These are phyloP conservation scores for Podilymbus podiceps DNA, from an alignment of 2,113 vertebrate species.

Conservation along the genomic window DNA sequence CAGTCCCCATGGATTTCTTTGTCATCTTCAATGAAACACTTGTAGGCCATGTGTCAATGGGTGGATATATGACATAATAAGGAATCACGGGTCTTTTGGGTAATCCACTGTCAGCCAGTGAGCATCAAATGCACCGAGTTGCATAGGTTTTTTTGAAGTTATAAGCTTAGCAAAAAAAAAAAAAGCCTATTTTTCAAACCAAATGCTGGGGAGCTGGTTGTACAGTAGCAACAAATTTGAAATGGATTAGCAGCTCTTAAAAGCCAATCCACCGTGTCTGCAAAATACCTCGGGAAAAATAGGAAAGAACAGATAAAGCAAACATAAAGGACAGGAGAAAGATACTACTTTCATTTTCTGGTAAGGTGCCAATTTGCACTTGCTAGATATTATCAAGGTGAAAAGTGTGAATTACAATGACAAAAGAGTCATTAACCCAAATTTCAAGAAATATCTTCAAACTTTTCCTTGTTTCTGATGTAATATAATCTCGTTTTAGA, in stretches of 20 bases:
- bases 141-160: background rate
- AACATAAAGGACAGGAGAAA: background rate
- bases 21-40: background rate
- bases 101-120: background rate
- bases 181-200: background rate
- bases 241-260: background rate
- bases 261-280: background rate
- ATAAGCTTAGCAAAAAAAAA: background rate
- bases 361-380: background rate
- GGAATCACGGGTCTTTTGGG: background rate
- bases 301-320: background rate
- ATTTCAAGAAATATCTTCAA: conserved; percentile 33
- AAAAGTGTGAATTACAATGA: conserved; percentile 18
- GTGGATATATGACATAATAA: background rate
- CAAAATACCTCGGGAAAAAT: background rate
- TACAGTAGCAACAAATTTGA: background rate
- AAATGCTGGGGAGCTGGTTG: background rate
- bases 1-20: accelerated
- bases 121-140: background rate
- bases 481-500: conserved; percentile 32
- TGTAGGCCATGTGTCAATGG: background rate
- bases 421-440: conserved; percentile 36
- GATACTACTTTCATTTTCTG: background rate
- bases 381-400: conserved; percentile 13
- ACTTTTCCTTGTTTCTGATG: conserved; percentile 33